A percentile compares a stretch with the other conserved stretches of the same genome.
Evolutionary conservation across 2,888 invertebrate genomes (phyloP).

Genomic region (Pollenia angustigena): DNA sequence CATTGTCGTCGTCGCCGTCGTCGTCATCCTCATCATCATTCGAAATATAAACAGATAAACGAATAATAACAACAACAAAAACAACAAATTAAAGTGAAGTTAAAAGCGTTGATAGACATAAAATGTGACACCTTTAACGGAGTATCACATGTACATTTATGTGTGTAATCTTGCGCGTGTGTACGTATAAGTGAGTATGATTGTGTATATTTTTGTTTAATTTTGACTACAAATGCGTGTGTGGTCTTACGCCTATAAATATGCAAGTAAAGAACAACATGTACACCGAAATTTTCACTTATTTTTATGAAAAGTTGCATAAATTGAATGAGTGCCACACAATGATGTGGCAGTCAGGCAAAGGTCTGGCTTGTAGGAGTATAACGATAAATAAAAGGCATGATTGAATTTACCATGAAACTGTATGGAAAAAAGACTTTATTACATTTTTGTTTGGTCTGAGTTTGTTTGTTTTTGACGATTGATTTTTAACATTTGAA

Average conservation of each 20-base stretch:
- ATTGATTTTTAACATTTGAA: constrained; percentile 65
- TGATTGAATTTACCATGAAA: constrained; percentile 29
- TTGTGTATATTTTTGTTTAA: background rate
- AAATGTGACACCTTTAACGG: constrained; percentile 66
- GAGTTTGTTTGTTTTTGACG: constrained; percentile 40
- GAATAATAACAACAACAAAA: constrained; percentile 50
- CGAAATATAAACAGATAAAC: constrained; percentile 17
- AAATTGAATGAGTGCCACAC: constrained; percentile 15
- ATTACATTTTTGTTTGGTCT: background rate
- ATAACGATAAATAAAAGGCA: constrained; percentile 1
- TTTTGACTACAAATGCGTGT: constrained; percentile 8
- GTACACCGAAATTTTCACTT: background rate
- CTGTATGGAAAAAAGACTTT: background rate
- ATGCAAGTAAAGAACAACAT: constrained; percentile 34
- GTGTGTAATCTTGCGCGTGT: background rate
- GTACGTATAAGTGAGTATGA: background rate
- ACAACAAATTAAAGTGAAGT: constrained; percentile 65
- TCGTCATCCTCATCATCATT: constrained; percentile 7
- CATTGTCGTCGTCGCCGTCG: constrained; percentile 24
- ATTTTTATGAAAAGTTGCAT: constrained; percentile 30
- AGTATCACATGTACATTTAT: constrained; percentile 28
- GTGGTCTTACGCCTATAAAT: constrained; percentile 71
- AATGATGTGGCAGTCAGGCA: background rate
- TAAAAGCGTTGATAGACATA: constrained; percentile 68
- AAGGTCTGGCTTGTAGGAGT: background rate